phyloP scores from a whole-genome alignment of 2,113 vertebrate genomes.

The Prinia subflava region DNA sequence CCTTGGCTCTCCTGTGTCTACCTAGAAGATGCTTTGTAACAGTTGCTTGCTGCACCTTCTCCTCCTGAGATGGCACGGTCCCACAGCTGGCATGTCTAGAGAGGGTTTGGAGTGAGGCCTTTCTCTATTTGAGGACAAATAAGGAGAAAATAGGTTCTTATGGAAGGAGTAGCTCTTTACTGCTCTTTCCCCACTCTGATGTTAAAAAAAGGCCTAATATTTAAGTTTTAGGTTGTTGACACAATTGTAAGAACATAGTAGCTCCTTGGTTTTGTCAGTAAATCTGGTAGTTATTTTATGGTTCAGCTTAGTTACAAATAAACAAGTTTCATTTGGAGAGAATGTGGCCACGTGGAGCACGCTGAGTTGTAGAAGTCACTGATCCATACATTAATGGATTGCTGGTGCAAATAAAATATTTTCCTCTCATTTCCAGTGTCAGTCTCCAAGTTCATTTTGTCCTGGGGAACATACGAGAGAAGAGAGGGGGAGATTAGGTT shows the following conservation, averaged over 20 bases:
- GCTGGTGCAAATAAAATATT: neutral
- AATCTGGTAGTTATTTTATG: neutral
- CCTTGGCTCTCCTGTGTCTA: neutral
- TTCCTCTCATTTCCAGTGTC: neutral
- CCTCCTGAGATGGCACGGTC: neutral
- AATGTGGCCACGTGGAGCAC: neutral
- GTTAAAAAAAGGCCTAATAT: neutral
- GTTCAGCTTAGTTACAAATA: neutral
- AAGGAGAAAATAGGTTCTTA: neutral
- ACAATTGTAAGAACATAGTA: neutral
- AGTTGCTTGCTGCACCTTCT: neutral
- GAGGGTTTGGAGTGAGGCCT: neutral
- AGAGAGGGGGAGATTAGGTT: neutral
- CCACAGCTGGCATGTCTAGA: neutral
- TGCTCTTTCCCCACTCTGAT: neutral
- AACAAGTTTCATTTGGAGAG: neutral
- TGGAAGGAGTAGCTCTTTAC: neutral
- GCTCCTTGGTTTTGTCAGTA: neutral
- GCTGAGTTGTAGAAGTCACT: neutral
- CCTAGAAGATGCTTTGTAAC: neutral
- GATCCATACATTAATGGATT: neutral
- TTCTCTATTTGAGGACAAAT: neutral
- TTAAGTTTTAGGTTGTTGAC: neutral
- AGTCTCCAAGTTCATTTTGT: neutral
- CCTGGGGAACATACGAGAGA: neutral